Conservation (phyloP, 1,140 invertebrate genomes). For the Mercenaria mercenaria region DNA sequence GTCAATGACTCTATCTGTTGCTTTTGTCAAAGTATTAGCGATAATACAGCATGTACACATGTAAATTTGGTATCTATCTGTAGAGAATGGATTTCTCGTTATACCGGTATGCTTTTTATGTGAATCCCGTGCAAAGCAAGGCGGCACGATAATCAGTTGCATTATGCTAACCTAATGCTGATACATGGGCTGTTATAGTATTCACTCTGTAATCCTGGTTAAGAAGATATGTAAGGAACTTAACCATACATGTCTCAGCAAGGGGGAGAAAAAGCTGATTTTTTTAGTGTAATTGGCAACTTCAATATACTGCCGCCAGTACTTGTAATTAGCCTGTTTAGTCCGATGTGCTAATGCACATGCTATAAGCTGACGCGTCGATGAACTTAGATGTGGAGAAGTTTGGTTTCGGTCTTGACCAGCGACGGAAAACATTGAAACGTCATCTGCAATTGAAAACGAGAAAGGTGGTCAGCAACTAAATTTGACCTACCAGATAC, state of each 20-base stretch:
- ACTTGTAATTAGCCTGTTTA: background rate
- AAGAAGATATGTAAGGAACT: constrained; percentile 39
- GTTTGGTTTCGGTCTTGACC: background rate
- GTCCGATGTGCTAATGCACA: background rate
- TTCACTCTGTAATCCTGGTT: background rate
- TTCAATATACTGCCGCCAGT: background rate
- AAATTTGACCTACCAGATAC: constrained; percentile 39
- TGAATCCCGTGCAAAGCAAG: no score
- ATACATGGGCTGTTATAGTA: constrained; percentile 24
- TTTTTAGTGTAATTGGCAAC: no score
- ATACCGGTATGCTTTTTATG: no score
- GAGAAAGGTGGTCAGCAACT: constrained; percentile 62
- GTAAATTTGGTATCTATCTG: no score
- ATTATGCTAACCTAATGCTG: background rate
- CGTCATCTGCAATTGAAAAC: constrained; percentile 58
- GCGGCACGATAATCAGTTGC: no score
- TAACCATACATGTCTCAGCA: background rate
- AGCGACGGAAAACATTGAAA: background rate
- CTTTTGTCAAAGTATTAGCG: no score
- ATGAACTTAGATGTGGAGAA: background rate
- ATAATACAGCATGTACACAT: no score
- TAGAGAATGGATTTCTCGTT: no score
- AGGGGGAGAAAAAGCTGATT: background rate
- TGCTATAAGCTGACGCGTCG: background rate
- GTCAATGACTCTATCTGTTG: no score